These are phyloP conservation scores for Otolemur garnettii DNA, from an alignment of 2,113 vertebrate species.

Conservation along the genomic window DNA sequence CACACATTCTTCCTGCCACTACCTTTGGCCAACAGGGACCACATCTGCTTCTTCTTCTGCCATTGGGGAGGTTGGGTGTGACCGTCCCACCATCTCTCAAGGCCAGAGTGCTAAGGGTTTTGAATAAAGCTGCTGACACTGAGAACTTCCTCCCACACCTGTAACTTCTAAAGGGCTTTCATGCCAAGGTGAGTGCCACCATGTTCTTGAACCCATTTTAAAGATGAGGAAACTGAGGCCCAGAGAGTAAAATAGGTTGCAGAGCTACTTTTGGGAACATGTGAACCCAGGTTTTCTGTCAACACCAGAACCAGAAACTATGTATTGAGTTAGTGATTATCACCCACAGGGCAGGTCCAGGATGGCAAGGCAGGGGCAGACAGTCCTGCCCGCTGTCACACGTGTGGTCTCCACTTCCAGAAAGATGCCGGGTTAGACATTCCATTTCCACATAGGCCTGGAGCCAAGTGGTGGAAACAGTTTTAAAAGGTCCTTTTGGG, in stretches of 20 bases:
- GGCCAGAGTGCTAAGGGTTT: background rate
- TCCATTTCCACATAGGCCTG: background rate
- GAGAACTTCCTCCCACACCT: background rate
- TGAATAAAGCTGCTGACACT: too few relatives aligned
- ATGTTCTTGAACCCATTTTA: background rate
- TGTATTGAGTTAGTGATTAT: background rate
- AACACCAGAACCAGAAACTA: background rate
- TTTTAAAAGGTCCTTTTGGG: background rate
- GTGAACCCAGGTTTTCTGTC: background rate
- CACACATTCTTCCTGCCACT: too few relatives aligned
- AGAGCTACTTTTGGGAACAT: too few relatives aligned
- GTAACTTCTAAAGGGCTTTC: too few relatives aligned
- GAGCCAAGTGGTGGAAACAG: background rate
- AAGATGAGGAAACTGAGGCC: background rate
- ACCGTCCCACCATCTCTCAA: rapidly evolving
- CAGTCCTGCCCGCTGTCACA: rapidly evolving
- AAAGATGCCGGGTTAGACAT: rapidly evolving
- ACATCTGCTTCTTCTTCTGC: too few relatives aligned
- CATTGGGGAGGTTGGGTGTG: rapidly evolving
- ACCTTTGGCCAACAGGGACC: background rate
- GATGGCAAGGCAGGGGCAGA: rapidly evolving
- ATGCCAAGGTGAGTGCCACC: background rate
- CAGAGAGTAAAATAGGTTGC: background rate
- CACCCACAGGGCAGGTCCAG: too few relatives aligned
- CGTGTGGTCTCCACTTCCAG: too few relatives aligned